phyloP scores from a whole-genome alignment of 2,113 vertebrate genomes.

The Paradoxurus hermaphroditus region DNA sequence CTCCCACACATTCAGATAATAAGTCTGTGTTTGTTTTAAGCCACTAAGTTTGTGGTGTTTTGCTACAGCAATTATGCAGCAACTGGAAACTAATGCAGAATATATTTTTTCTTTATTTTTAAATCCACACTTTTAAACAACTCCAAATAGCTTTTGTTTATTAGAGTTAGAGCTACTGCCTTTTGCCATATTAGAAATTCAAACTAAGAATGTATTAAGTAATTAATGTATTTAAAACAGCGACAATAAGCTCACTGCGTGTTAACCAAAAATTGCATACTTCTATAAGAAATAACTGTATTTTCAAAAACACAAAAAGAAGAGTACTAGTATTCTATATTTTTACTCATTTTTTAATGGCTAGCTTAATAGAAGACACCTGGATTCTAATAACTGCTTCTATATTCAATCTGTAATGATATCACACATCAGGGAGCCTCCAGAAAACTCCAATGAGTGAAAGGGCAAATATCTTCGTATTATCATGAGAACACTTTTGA shows the following conservation, averaged over 20 bases:
- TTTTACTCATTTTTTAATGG: neutral
- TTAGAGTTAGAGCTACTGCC: neutral
- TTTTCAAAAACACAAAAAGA: neutral
- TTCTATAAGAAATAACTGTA: neutral
- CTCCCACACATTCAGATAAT: neutral
- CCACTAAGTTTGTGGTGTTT: neutral
- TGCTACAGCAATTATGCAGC: neutral
- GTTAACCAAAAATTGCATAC: neutral
- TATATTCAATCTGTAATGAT: neutral
- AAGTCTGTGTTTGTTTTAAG: neutral
- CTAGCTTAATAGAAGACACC: neutral
- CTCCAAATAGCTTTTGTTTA: neutral
- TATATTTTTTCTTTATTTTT: neutral
- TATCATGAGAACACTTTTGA: neutral
- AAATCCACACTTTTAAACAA: neutral
- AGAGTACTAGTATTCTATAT: neutral
- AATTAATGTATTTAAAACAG: neutral
- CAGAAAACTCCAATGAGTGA: neutral
- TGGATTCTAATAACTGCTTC: neutral
- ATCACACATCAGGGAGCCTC: neutral
- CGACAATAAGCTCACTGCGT: neutral
- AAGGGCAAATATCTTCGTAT: neutral
- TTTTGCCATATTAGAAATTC: neutral
- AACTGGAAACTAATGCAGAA: neutral
- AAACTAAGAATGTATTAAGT: neutral